Conservation (phyloP, 2,888 invertebrate species). For the Conus canariensis region DNA sequence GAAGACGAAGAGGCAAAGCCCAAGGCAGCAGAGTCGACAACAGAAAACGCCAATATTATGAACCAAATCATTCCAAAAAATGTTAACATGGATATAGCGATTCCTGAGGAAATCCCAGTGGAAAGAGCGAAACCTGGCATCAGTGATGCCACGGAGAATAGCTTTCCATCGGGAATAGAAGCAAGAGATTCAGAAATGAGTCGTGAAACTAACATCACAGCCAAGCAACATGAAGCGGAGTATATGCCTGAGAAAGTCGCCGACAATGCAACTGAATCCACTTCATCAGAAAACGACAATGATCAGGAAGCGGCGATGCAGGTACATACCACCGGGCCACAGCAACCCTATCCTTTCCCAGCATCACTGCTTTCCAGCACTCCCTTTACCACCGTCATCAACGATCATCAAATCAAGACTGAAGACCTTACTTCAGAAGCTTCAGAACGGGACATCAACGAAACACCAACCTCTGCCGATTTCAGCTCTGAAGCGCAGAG, state of each 20-base stretch:
- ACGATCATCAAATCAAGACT: background rate
- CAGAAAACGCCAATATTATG: background rate
- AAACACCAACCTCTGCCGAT: background rate
- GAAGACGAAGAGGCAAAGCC: conserved; percentile 37
- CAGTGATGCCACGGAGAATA: background rate
- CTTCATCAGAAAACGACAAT: background rate
- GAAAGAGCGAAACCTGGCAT: background rate
- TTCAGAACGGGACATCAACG: background rate
- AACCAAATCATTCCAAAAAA: background rate
- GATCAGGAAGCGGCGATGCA: background rate
- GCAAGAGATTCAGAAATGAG: background rate
- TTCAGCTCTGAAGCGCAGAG: background rate
- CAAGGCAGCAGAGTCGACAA: conserved; percentile 21
- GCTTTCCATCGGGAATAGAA: background rate
- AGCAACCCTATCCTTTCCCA: background rate
- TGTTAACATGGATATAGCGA: background rate
- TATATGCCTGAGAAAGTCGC: background rate
- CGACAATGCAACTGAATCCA: background rate
- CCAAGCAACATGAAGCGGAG: background rate
- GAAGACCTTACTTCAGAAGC: background rate
- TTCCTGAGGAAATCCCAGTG: background rate
- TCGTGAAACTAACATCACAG: background rate
- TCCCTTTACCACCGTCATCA: background rate
- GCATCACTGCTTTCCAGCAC: background rate
- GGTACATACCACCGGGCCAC: background rate